Evolutionary conservation across 2,113 vertebrate species (phyloP).

Genomic region (Semnornis frantzii): DNA sequence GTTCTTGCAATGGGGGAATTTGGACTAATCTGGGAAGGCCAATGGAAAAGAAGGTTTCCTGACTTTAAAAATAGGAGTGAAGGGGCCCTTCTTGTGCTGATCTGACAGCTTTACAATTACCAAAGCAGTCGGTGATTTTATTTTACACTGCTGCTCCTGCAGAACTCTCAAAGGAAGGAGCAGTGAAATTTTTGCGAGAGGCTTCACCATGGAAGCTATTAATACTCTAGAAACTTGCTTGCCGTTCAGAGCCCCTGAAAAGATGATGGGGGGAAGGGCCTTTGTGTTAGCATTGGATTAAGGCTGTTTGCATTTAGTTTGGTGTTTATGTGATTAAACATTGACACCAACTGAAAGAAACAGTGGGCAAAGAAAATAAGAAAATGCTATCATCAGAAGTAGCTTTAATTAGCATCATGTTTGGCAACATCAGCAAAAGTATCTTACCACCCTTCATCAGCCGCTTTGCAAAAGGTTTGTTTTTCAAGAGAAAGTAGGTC

Average conservation of each 20-base stretch:
- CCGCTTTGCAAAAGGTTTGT: neutral
- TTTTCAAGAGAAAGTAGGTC: neutral
- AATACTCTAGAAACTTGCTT: neutral
- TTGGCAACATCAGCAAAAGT: neutral
- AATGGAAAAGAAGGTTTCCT: neutral
- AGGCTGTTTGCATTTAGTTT: constrained; percentile 25
- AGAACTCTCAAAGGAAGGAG: neutral
- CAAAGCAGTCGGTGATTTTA: neutral
- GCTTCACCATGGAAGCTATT: neutral
- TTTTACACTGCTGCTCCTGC: neutral
- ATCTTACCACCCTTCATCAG: neutral
- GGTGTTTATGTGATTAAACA: neutral
- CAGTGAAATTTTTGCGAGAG: neutral
- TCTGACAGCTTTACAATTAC: neutral
- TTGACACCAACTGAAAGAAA: neutral
- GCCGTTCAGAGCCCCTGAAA: neutral
- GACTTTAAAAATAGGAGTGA: neutral
- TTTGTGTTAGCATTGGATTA: constrained; percentile 5
- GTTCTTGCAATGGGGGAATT: neutral
- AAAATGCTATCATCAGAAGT: neutral
- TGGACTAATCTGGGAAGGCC: constrained; percentile 25
- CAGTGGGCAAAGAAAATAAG: neutral
- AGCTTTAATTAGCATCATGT: constrained; percentile 14
- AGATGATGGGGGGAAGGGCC: neutral
- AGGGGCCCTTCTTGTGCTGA: neutral